phyloP scores from a whole-genome alignment of 2,888 invertebrate species.

The Athripsodes cinereus region DNA sequence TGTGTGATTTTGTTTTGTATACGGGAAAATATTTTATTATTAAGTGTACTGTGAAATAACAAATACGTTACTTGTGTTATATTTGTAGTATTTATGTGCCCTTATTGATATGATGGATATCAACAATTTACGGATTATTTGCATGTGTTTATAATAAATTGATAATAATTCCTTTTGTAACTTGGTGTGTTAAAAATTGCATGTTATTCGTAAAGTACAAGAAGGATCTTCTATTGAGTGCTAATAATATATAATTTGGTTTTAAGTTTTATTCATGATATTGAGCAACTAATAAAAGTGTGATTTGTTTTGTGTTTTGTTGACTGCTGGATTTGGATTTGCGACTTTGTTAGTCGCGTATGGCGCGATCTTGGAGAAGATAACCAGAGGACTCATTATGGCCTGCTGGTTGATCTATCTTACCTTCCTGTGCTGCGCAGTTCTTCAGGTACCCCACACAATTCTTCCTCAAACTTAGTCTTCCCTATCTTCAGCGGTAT shows the following conservation, averaged over 20 bases:
- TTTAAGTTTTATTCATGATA: neutral
- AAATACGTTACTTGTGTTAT: conserved; percentile 12
- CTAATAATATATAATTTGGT: conserved; percentile 9
- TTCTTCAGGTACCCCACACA: conserved; percentile 22
- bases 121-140: conserved; percentile 22
- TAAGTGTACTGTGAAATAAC: conserved; percentile 22
- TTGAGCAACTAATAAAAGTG: conserved; percentile 17
- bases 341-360: conserved; percentile 20
- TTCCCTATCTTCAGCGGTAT: neutral
- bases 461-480: neutral
- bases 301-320: conserved; percentile 8
- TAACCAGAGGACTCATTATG: conserved; percentile 22
- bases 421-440: conserved; percentile 19
- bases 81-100: conserved; percentile 14
- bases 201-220: conserved; percentile 5
- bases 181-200: conserved; percentile 16
- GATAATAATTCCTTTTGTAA: conserved; percentile 2
- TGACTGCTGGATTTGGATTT: conserved; percentile 10
- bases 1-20: conserved; percentile 22
- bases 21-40: conserved; percentile 15
- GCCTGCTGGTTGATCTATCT: conserved; percentile 21
- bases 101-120: conserved; percentile 17
- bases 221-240: neutral
- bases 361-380: conserved; percentile 20
- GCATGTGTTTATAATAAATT: conserved; percentile 17